Percentiles rank a stretch among this genome's conserved stretches.
Evolutionary conservation across 2,888 invertebrate genomes (phyloP).

Genomic region (Drepanosiphum platanoidis): DNA sequence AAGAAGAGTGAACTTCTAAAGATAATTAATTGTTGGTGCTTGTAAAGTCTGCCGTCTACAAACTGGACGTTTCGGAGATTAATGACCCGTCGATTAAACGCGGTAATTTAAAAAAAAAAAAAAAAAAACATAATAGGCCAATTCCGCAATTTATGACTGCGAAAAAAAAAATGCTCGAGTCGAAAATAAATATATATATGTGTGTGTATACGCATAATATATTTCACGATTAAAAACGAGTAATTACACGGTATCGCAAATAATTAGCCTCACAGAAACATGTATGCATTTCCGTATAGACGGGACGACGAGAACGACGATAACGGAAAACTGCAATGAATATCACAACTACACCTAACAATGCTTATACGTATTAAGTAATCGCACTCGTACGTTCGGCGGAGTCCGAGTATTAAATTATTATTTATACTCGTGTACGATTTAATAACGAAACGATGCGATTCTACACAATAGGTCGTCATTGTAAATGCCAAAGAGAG

Average conservation of each 20-base stretch:
- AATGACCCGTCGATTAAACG: slow-evolving; percentile 53
- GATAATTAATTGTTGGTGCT: slow-evolving; percentile 53
- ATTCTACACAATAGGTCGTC: no score
- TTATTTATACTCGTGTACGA: no score
- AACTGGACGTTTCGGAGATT: slow-evolving; percentile 53
- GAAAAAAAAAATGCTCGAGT: neutral
- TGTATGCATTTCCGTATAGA: neutral
- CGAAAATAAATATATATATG: neutral
- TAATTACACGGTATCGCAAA: neutral
- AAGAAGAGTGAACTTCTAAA: slow-evolving; percentile 41
- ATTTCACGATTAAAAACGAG: neutral
- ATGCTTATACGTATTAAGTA: neutral
- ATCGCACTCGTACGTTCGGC: no score
- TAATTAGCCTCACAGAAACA: neutral
- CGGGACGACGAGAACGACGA: neutral
- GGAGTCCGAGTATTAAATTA: no score
- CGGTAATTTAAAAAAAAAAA: slow-evolving; percentile 11
- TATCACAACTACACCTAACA: neutral
- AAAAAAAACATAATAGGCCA: neutral
- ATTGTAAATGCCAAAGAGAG: no score
- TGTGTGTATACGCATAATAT: neutral
- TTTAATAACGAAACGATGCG: no score
- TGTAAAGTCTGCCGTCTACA: slow-evolving; percentile 40
- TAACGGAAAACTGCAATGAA: neutral
- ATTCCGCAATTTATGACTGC: slow-evolving; percentile 38